phyloP scores from a whole-genome alignment of 2,888 invertebrate genomes.

The Strigamia crassipes region DNA sequence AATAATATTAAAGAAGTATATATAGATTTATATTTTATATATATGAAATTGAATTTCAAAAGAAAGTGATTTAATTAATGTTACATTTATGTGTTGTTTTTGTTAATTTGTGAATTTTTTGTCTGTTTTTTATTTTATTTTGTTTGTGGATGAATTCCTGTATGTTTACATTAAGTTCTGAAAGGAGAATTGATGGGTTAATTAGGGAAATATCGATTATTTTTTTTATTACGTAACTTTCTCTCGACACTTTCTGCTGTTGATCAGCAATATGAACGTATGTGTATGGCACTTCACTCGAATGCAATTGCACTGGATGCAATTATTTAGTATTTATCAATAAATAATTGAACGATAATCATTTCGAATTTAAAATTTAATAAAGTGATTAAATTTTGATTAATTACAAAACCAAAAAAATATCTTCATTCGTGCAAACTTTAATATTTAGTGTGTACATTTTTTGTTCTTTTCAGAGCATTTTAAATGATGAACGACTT shows the following conservation, averaged over 20 bases:
- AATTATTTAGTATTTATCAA: not conserved
- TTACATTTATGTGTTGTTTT: too few species aligned
- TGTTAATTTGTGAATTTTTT: too few species aligned
- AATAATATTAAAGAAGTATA: not conserved
- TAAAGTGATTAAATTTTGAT: too few species aligned
- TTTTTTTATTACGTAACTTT: not conserved
- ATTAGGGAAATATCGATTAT: conserved; percentile 2
- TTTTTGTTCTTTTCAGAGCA: too few species aligned
- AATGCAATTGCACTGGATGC: conserved; percentile 15
- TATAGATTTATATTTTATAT: not conserved
- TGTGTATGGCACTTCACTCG: not conserved
- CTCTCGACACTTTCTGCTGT: not conserved
- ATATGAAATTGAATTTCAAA: not conserved
- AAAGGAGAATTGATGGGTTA: not conserved
- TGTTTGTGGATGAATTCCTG: too few species aligned
- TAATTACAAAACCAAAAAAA: too few species aligned
- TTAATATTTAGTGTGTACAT: too few species aligned
- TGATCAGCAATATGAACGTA: not conserved
- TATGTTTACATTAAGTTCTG: too few species aligned
- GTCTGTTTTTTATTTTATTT: not conserved
- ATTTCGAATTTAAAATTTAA: not conserved
- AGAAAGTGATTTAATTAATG: not conserved
- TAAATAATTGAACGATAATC: not conserved
- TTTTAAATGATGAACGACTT: too few species aligned
- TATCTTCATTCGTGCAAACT: too few species aligned